phyloP scores from a whole-genome alignment of 2,888 invertebrate species.

The Willowsia nigromaculata region DNA sequence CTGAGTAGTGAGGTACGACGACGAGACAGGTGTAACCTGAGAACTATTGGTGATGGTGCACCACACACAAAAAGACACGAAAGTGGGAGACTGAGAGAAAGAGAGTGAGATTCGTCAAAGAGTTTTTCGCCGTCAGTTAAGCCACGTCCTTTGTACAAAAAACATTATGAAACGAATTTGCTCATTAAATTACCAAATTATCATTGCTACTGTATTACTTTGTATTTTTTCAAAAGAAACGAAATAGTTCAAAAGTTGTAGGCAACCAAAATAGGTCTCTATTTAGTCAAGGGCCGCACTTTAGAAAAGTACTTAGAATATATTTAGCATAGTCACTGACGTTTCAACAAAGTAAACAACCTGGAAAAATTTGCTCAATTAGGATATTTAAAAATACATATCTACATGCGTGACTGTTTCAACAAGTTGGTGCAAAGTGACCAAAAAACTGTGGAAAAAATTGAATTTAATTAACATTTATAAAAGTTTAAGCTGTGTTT shows the following conservation, averaged over 20 bases:
- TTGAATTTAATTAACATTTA: no score
- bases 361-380: background rate
- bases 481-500: no score
- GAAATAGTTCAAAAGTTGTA: constrained; percentile 1
- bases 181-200: background rate
- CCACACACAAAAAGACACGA: background rate
- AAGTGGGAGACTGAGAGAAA: background rate
- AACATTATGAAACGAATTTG: constrained; percentile 24
- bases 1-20: background rate
- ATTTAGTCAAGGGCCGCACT: constrained; percentile 14
- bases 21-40: constrained; percentile 12
- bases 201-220: background rate
- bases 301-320: background rate
- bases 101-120: background rate
- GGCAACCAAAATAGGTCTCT: constrained; percentile 6
- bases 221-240: background rate
- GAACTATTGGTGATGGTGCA: background rate
- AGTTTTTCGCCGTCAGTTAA: constrained; percentile 7
- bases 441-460: no score
- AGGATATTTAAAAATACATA: no score
- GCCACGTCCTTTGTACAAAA: constrained; percentile 24
- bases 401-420: no score
- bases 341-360: no score
- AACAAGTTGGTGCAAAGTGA: no score
- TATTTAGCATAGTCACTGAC: background rate